Percentiles rank a stretch among this genome's conserved stretches.
Evolutionary conservation across 2,888 invertebrate genomes (phyloP).

Genomic region (Stenurella melanura): DNA sequence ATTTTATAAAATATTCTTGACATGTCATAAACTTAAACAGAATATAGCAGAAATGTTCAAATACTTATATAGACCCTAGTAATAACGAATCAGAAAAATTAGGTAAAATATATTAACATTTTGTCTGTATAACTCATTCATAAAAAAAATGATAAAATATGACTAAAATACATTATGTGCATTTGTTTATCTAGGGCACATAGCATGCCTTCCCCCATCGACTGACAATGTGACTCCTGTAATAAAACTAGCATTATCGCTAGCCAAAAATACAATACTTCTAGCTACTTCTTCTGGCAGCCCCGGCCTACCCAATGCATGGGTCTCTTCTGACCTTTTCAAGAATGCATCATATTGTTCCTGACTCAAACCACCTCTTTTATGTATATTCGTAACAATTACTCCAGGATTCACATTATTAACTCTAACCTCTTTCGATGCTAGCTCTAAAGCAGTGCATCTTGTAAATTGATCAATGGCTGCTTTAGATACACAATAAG

Average conservation of each 20-base stretch:
- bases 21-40: no score
- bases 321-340: conserved; percentile 89
- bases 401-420: conserved; percentile 97
- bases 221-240: conserved; percentile 93
- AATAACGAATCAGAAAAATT: background rate
- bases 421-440: conserved; percentile 87
- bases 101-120: no score
- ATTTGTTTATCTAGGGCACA: conserved; percentile 88
- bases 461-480: conserved; percentile 96
- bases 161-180: background rate
- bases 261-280: conserved; percentile 93
- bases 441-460: conserved; percentile 92
- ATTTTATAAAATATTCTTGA: no score
- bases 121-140: no score
- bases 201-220: conserved; percentile 95
- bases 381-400: conserved; percentile 90
- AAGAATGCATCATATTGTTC: conserved; percentile 89
- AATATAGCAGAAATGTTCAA: no score
- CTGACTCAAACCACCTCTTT: conserved; percentile 89
- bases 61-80: background rate
- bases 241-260: conserved; percentile 90
- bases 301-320: conserved; percentile 93
- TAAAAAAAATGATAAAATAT: background rate
- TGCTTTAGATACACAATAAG: conserved; percentile 95
- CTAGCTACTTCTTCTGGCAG: conserved; percentile 90